Conservation (phyloP, 2,797 vertebrate genomes). For the Adelosebastes latens region DNA sequence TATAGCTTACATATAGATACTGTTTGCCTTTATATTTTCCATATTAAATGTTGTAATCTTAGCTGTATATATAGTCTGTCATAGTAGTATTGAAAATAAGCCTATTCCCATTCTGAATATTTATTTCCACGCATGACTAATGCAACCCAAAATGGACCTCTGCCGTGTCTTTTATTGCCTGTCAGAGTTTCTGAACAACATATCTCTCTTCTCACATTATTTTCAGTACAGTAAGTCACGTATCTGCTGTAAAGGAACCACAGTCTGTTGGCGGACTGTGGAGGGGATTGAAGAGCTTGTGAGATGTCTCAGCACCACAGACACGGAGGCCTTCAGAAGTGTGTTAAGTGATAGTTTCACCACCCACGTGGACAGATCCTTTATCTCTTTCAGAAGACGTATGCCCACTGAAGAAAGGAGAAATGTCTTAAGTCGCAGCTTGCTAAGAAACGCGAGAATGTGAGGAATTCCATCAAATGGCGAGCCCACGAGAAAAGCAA, state of each 20-base stretch:
- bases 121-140: too few relatives aligned
- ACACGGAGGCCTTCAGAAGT: constrained; percentile 40
- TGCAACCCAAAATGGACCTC: not conserved
- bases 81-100: too few relatives aligned
- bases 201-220: not conserved
- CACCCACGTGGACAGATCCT: constrained; percentile 39
- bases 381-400: constrained; percentile 19
- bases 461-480: not conserved
- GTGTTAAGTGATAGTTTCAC: constrained; percentile 41
- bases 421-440: not conserved
- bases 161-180: not conserved
- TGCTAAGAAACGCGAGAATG: constrained; percentile 2
- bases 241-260: not conserved
- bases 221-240: not conserved
- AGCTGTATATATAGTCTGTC: not conserved
- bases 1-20: not conserved
- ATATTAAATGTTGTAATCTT: not conserved
- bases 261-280: constrained; percentile 14
- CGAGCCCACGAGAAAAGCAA: not conserved
- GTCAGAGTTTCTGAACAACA: not conserved
- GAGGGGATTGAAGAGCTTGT: constrained; percentile 5
- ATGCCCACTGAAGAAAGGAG: constrained; percentile 14
- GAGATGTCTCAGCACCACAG: constrained; percentile 23
- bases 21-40: not conserved
- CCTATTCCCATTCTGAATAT: too few relatives aligned